phyloP scores from a whole-genome alignment of 37 sponge, comb jelly and placozoan species.

The Spongilla lacustris region DNA sequence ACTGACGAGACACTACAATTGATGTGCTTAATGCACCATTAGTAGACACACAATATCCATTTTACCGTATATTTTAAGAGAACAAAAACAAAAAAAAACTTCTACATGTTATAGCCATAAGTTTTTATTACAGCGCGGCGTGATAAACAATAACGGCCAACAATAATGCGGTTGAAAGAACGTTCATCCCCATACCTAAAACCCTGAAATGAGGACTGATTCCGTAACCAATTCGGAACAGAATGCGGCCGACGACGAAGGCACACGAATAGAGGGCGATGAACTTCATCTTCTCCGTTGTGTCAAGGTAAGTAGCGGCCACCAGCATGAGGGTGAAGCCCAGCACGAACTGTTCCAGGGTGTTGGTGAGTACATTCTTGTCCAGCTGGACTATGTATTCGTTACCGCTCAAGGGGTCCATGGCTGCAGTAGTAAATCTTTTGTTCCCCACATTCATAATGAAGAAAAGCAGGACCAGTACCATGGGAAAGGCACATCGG shows the following conservation, averaged over 20 bases:
- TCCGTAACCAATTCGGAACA: constrained; percentile 62
- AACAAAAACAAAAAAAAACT: no score
- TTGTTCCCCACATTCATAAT: constrained; percentile 9
- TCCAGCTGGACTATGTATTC: constrained; percentile 35
- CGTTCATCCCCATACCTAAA: constrained; percentile 48
- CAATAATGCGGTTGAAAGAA: background rate
- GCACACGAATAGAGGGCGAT: constrained; percentile 41
- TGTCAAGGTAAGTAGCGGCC: constrained; percentile 29
- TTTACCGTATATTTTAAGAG: no score
- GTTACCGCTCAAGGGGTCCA: constrained; percentile 54
- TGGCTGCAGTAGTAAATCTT: constrained; percentile 1
- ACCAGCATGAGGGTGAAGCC: constrained; percentile 8
- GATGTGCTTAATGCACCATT: no score
- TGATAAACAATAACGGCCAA: background rate
- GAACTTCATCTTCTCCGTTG: constrained; percentile 53
- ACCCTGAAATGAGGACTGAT: constrained; percentile 41
- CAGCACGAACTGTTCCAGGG: constrained; percentile 56
- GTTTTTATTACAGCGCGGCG: background rate
- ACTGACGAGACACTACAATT: no score
- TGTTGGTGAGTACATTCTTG: constrained; percentile 60
- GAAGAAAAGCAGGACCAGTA: constrained; percentile 23
- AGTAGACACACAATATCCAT: no score
- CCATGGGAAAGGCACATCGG: constrained; percentile 41
- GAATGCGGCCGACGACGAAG: constrained; percentile 54
- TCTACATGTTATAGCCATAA: no score